Evolutionary conservation across 2,888 invertebrate genomes (phyloP), one percentile per base, ranked within the genome.

Genomic region (Trissolcus japonicus): DNA sequence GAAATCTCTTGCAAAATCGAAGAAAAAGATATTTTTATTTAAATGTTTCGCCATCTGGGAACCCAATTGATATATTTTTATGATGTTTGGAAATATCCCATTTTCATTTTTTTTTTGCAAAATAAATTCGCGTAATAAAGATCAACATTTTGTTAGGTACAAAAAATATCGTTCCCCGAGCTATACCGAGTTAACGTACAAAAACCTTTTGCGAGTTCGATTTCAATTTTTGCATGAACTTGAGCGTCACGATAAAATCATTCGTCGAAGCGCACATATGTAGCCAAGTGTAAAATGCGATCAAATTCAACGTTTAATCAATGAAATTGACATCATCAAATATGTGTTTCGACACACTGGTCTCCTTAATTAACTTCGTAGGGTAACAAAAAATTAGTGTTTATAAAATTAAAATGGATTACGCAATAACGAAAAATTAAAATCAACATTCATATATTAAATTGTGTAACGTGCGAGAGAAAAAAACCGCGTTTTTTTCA

Each of bases 301-400:
- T 61, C 60, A 21, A 69, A 61, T 60, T 14, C 48, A 14, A 56
- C 55, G 46, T 61, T 62, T 69, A 69, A 61, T 69, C 61, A 69
- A 61, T 61, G 25, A 61, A 69, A 62, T 17, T 69, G 55, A 56
- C 41, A 50, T 50, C 43, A 7, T 14, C 13, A 69, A 56, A 35
- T 35, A 61, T 40, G n/a, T 48, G 48, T 50, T 50, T 55, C 61
- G 50, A 35, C 35, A 69, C 61, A 40, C 19, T 35, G 46, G 61
- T 16, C 43, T 35, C 16, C 40, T 46, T 68, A 61, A 68, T 61
- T 61, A 61, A 68, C 40, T 46, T 48, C 29, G 13, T 6, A 13
- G 29, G 16, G 46, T 6, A 46, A 46, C 4, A 60, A 60, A 54
- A 54, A 9, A 25, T 54, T 25, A 3, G n/a, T 35, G 46, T 16